Conservation (phyloP, 2,113 vertebrate species). For the Dipodomys merriami region DNA sequence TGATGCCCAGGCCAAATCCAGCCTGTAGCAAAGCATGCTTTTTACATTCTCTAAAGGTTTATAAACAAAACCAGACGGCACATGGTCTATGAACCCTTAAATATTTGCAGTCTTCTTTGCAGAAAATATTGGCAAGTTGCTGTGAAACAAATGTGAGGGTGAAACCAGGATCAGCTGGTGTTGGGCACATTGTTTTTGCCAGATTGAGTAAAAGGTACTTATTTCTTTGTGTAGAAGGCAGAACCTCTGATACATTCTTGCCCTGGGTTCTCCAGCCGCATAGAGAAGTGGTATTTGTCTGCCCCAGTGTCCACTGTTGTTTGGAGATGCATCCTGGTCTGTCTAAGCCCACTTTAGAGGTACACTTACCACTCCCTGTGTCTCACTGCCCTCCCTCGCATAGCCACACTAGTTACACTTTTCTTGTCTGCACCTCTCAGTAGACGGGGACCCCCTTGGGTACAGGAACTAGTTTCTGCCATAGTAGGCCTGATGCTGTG, state of each 20-base stretch:
- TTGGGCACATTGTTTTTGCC: not conserved
- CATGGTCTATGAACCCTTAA: slow-evolving; percentile 14
- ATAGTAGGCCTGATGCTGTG: not conserved
- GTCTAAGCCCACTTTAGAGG: not conserved
- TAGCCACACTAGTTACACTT: fast-evolving
- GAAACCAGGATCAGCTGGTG: not conserved
- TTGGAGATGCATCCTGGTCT: not conserved
- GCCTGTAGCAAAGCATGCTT: not conserved
- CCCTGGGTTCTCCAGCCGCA: not conserved
- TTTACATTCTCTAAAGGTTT: slow-evolving; percentile 12
- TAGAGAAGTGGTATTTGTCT: not conserved
- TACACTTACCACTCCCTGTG: not conserved
- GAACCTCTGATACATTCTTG: slow-evolving; percentile 11
- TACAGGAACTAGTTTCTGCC: not conserved
- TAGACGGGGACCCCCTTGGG: not conserved
- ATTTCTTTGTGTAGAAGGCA: slow-evolving; percentile 16
- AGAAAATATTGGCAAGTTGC: slow-evolving; percentile 18
- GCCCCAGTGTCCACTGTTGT: not conserved
- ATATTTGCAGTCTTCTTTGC: not conserved
- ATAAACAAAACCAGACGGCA: not conserved
- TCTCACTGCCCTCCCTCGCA: not conserved
- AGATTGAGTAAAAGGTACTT: not conserved
- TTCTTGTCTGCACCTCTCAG: not conserved
- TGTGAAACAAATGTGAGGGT: not conserved
- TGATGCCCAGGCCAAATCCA: not conserved